A percentile compares a stretch with the other conserved stretches of the same genome.
Conservation (phyloP, 2,888 invertebrate genomes). For the Plusia festucae region DNA sequence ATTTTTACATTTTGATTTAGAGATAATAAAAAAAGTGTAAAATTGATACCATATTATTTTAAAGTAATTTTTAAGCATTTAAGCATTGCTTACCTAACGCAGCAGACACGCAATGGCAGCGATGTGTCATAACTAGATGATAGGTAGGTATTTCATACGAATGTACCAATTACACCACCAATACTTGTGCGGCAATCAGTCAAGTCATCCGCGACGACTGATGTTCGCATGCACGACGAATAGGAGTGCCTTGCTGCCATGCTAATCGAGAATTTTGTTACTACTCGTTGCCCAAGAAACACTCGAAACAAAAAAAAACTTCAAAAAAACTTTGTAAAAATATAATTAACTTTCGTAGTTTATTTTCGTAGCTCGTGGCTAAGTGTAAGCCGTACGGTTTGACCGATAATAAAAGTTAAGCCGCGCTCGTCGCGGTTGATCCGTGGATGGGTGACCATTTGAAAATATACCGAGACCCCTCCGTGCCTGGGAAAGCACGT, state of each 20-base stretch:
- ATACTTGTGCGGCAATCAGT: conserved; percentile 61
- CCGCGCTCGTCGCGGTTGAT: too few relatives aligned
- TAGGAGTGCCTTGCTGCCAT: conserved; percentile 20
- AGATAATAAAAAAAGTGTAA: not conserved
- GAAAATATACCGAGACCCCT: too few relatives aligned
- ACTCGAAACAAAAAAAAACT: not conserved
- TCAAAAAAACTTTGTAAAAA: too few relatives aligned
- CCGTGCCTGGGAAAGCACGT: too few relatives aligned
- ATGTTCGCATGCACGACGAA: conserved; percentile 48
- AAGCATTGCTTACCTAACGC: conserved; percentile 50
- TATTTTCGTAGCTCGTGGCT: too few relatives aligned
- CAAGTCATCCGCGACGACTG: conserved; percentile 63
- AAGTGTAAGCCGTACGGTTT: too few relatives aligned
- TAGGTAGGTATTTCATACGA: conserved; percentile 52
- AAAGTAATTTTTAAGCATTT: conserved; percentile 43
- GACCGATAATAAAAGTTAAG: too few relatives aligned
- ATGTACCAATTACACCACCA: conserved; percentile 60
- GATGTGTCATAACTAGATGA: conserved; percentile 62
- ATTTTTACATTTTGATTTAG: not conserved
- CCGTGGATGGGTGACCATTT: too few relatives aligned
- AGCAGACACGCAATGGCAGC: conserved; percentile 47
- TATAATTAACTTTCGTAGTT: too few relatives aligned
- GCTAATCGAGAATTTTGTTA: not conserved
- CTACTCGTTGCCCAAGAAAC: not conserved
- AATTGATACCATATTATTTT: conserved; percentile 24